phyloP scores from a whole-genome alignment of 2,113 vertebrate genomes.

The Neopipo cinnamomea region DNA sequence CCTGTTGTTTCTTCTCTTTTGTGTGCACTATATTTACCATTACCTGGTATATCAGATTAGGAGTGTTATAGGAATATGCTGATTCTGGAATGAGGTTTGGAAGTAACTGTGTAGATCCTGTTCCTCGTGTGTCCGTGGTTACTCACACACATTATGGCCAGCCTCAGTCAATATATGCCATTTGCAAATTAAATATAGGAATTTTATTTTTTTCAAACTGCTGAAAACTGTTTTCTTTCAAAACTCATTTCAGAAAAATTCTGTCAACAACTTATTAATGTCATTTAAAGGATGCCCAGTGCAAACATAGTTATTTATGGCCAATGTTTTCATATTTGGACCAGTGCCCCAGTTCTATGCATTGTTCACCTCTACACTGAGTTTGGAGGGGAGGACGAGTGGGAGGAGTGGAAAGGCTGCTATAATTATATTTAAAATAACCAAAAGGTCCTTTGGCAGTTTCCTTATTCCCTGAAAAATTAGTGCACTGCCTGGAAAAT shows the following conservation, averaged over 20 bases:
- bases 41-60: constrained; percentile 35
- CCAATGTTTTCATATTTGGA: not conserved
- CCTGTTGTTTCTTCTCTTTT: constrained; percentile 24
- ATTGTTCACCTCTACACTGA: not conserved
- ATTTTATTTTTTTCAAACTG: constrained; percentile 33
- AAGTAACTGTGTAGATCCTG: constrained; percentile 44
- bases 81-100: constrained; percentile 43
- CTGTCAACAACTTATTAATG: constrained; percentile 23
- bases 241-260: constrained; percentile 42
- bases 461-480: constrained; percentile 35
- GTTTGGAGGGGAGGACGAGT: not conserved
- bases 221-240: constrained; percentile 62
- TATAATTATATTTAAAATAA: constrained; percentile 15
- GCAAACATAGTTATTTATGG: not conserved
- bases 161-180: constrained; percentile 54
- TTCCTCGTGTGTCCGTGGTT: constrained; percentile 68
- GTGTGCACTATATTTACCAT: constrained; percentile 8
- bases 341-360: not conserved
- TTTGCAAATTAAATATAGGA: constrained; percentile 45
- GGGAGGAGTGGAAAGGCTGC: not conserved
- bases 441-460: not conserved
- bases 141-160: constrained; percentile 65
- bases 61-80: constrained; percentile 19
- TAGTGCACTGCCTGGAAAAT: constrained; percentile 25
- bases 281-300: constrained; percentile 31